phyloP scores from a whole-genome alignment of 1,140 invertebrate genomes.

The Diuraphis noxia region DNA sequence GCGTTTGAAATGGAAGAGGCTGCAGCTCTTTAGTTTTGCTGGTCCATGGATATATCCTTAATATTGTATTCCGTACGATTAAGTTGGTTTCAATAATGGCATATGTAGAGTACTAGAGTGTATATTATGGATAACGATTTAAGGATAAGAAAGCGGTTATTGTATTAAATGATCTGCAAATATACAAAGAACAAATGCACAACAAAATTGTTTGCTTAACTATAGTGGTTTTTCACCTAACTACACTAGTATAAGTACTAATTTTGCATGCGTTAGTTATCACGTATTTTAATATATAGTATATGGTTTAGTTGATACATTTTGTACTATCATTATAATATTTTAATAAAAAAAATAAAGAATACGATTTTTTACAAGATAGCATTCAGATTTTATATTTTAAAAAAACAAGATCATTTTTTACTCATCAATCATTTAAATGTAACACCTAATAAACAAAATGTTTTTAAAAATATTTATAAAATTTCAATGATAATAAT shows the following conservation, averaged over 20 bases:
- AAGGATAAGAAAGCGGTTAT: neutral
- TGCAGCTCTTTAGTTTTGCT: neutral
- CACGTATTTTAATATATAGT: too few relatives aligned
- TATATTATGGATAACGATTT: neutral
- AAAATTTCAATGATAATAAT: too few relatives aligned
- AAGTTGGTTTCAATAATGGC: neutral
- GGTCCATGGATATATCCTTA: neutral
- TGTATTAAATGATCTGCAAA: neutral
- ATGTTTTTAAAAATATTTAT: neutral
- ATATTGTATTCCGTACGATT: constrained; percentile 44
- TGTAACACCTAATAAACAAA: too few relatives aligned
- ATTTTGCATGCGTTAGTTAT: too few relatives aligned
- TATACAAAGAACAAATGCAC: neutral
- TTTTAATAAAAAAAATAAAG: neutral
- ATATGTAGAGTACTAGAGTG: neutral
- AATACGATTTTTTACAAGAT: neutral
- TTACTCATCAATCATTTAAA: too few relatives aligned
- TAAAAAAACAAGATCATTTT: too few relatives aligned
- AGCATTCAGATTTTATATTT: neutral
- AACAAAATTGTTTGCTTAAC: neutral
- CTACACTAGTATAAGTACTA: too few relatives aligned
- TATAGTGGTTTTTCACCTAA: too few relatives aligned
- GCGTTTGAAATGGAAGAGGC: constrained; percentile 26
- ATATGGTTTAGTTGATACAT: too few relatives aligned
- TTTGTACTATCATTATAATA: neutral